Evolutionary conservation across 2,113 vertebrate genomes (phyloP).

Genomic region (Cygnus atratus): DNA sequence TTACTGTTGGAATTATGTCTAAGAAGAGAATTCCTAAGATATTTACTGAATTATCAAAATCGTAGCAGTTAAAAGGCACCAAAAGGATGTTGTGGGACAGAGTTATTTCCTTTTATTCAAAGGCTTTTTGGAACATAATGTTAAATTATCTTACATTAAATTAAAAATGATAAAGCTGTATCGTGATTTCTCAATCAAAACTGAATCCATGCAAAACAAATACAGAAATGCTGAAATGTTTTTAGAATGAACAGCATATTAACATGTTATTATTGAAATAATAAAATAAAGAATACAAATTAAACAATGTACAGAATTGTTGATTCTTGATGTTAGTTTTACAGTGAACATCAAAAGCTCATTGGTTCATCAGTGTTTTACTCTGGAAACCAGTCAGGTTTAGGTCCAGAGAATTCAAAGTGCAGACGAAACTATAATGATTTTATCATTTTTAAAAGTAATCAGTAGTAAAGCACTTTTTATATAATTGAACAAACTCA

Average conservation of each 20-base stretch:
- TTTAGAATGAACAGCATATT: too few relatives aligned
- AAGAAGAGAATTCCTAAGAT: conserved; percentile 8
- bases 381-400: neutral
- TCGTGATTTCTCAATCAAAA: neutral
- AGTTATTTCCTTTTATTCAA: neutral
- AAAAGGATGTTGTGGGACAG: neutral
- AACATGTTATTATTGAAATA: neutral
- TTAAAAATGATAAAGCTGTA: neutral
- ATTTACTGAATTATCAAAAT: conserved; percentile 37
- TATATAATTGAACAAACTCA: neutral
- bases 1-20: conserved; percentile 31
- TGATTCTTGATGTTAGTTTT: neutral
- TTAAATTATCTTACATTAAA: neutral
- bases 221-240: neutral
- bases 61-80: neutral
- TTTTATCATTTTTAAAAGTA: neutral
- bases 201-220: neutral
- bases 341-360: neutral
- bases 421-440: neutral
- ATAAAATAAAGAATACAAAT: neutral
- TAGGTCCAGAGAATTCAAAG: neutral
- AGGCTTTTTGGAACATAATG: neutral
- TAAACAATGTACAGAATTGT: neutral
- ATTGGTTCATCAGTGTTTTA: neutral
- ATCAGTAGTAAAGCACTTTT: neutral